Base-by-base conservation (phyloP, 2,888 invertebrate species). In the Criorhina ranunculi region DNA sequence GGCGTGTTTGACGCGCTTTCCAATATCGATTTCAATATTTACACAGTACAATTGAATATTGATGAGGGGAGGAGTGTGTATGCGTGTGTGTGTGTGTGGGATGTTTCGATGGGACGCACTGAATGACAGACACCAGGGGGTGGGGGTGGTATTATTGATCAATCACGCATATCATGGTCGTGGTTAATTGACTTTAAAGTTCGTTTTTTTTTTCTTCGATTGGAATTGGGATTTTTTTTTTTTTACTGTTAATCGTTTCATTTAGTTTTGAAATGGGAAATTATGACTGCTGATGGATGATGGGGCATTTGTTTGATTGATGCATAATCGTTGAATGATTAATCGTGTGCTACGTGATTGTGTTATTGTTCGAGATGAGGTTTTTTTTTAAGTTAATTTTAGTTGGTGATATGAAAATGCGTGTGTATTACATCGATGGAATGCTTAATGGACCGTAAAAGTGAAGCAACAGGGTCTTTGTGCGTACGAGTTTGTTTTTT, bases 281-380 rank as follows among this genome's bases (percentile, higher is more conserved):
- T 83, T 78, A 78, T 83, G 78, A 67, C 67, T 73, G 60, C 55
- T 82, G 82, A 83, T 78, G 78, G 78, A 83, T 78, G 82, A 78
- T 72, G 73, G 62, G 78, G 82, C 35, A 78, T 83, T 83, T 67
- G 57, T 73, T 78, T 83, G 82, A 83, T 83, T 83, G 82, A 83
- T 83, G 82, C 60, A 67, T 78, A 78, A 67, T 78, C 62, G 78
- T 67, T 78, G 72, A 44, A 57, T 83, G 82, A 83, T 83, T 83
- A 78, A 83, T 83, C 78, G 78, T 67, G 78, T 46, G 60, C 67
- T 51, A 29, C 55, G 49, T 78, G 67, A 78, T 67, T 78, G 69
- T 62, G 57, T 78, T 73, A 73, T 72, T 78, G 78, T 78, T 66
- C 49, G 57, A 42, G 77, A 67, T 57, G 40, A 29, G 33, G 49